Evolutionary conservation across 2,113 vertebrate genomes (phyloP), one percentile per base, ranked within the genome.

Genomic region (Pollimyrus isidori): DNA sequence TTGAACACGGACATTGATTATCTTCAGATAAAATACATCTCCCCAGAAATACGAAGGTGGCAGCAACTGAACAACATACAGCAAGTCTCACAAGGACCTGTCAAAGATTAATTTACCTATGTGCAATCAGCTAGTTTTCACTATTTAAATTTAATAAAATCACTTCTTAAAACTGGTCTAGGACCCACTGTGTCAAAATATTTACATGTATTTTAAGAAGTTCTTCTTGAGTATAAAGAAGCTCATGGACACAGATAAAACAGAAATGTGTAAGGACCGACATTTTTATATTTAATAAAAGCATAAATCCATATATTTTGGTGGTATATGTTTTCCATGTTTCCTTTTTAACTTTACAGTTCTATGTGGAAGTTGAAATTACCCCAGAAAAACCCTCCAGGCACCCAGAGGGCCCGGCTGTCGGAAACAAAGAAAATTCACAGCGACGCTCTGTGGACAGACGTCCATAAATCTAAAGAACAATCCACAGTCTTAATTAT

Each of bases 401-500:
- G 48, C 48, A 3, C 45, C 85, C n/a, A 5, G n/a, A 87, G 13
- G 30, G 17, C 26, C 35, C 39, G 30, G 5, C 48, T 35, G n/a
- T 30, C 3, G n/a, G 26, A 17, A 52, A 87, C 85, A 87, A 87
- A 17, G 85, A 86, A 86, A 30, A 30, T 48, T 26, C 23, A 30
- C 84, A 15, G 46, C 84, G 9, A 26, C 42, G n/a, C 49, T 52
- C 48, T 2, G 48, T 7, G 49, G 49, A 86, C 48, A 86, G 48
- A 56, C 30, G 13, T 53, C n/a, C 30, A 53, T 53, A 50, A 48
- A 86, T 49, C 35, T 80, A 86, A 48, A 49, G 48, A 9, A 87
- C 49, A 87, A 53, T 56, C 48, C 85, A 52, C 85, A 52, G 11
- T 87, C 26, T 87, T 87, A 53, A 87, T 53, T 53, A 87, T 87